Conservation (phyloP, 2,797 vertebrate genomes). For the Microcaecilia unicolor region DNA sequence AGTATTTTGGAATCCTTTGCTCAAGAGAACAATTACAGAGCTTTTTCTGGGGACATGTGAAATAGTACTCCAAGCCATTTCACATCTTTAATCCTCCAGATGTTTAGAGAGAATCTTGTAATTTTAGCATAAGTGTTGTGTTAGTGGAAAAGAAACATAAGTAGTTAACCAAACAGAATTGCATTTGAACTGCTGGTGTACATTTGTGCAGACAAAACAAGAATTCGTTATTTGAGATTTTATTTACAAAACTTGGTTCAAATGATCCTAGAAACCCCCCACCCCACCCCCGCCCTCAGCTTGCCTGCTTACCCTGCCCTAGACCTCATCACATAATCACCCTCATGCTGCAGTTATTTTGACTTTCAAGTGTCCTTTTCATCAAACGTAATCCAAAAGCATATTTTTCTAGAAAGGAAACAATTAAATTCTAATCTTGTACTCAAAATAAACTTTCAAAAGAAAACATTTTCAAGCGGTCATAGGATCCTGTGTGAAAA, state of each 20-base stretch:
- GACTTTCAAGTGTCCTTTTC: slow-evolving; percentile 53
- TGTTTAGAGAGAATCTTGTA: slow-evolving; percentile 15
- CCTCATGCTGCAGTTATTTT: slow-evolving; percentile 33
- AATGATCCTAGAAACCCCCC: slow-evolving; percentile 21
- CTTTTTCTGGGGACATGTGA: neutral
- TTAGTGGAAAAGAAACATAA: slow-evolving; percentile 40
- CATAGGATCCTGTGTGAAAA: slow-evolving; percentile 18
- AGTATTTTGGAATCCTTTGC: too few species aligned
- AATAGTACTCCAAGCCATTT: slow-evolving; percentile 2
- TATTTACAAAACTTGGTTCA: slow-evolving; percentile 34
- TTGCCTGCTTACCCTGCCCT: slow-evolving; percentile 44
- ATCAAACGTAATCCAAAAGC: slow-evolving; percentile 55
- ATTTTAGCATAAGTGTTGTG: slow-evolving; percentile 21
- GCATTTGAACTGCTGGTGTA: slow-evolving; percentile 31
- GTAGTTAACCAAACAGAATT: slow-evolving; percentile 39
- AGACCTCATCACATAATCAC: slow-evolving; percentile 39
- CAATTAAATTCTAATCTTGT: slow-evolving; percentile 62
- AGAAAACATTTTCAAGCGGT: slow-evolving; percentile 48
- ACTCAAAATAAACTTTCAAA: slow-evolving; percentile 42
- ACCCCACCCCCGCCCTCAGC: slow-evolving; percentile 7
- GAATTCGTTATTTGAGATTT: slow-evolving; percentile 38
- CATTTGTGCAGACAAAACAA: slow-evolving; percentile 41
- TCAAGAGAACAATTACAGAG: neutral
- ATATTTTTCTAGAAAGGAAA: slow-evolving; percentile 71
- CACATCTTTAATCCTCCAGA: slow-evolving; percentile 14